Evolutionary conservation across 2,888 invertebrate species (phyloP), one percentile per base, ranked within the genome.

Genomic region (Scaptomyza flava): DNA sequence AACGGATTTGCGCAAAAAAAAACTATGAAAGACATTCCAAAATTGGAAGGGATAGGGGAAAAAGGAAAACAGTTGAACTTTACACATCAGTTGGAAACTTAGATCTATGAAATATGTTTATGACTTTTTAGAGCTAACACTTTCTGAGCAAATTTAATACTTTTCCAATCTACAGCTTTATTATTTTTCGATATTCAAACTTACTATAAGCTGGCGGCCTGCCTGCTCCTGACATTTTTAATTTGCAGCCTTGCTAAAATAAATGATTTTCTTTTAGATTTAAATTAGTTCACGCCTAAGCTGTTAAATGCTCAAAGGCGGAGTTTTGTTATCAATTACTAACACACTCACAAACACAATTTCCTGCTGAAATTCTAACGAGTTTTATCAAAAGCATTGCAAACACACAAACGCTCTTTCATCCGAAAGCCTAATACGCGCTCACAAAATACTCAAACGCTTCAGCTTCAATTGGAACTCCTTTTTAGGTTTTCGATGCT

Each of bases 401-500:
- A 73, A 59, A 47, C 71, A 64, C 41, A 41, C 41, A 33, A 33
- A 33, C 2, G 33, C 38, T 8, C 11, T 38, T 38, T 38, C 14
- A 7, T 14, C 14, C n/a, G 3, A 36, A n/a, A 14, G n/a, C n/a
- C 11, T 14, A 14, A 36, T 31, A 9, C 31, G 1, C 8, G 2
- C 31, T 8, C 48, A 36, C 23, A 62, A 23, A 69, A 54, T 45
- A 59, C 68, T 59, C 61, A 80, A 67, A 71, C 81, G 71, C 68
- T 50, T 41, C 34, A 50, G 17, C 8, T 9, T 41, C 50, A 67
- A 54, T 70, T 50, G 48, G 38, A 52, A 78, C 68, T 70, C 59
- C 43, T 52, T 71, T 83, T 81, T 77, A 77, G 83, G 79, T 74
- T 71, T 74, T 68, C 72, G 72, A 68, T 70, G 83, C 59, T 68